A percentile compares a stretch with the other conserved stretches of the same genome.
These are phyloP conservation scores for Tachysurus vachellii DNA, from an alignment of 2,113 vertebrate species.

Conservation along the genomic window DNA sequence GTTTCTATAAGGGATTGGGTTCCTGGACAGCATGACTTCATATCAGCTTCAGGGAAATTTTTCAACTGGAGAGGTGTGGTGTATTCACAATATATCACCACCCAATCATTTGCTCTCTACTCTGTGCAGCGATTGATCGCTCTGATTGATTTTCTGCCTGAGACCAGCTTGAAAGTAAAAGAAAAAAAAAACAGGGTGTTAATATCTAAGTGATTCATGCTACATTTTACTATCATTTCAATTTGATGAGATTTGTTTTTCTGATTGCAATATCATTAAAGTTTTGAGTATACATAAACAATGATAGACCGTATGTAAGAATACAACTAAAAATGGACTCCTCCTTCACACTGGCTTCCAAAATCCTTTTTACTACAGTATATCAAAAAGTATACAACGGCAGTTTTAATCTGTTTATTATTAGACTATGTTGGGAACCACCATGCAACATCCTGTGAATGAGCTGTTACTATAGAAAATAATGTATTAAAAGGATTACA, in stretches of 20 bases:
- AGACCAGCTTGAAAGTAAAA: not conserved
- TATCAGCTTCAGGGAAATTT: conserved; percentile 45
- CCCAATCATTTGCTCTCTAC: conserved; percentile 16
- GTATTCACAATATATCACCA: conserved; percentile 26
- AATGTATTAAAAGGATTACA: not conserved
- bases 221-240: not conserved
- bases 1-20: conserved; percentile 64
- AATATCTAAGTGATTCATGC: not conserved
- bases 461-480: not conserved
- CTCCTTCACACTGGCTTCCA: not conserved
- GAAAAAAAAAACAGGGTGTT: not conserved
- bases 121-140: not conserved
- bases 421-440: not conserved
- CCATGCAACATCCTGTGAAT: not conserved
- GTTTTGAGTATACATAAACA: too few species aligned
- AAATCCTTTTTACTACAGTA: not conserved
- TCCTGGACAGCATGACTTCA: conserved; percentile 71
- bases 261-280: not conserved
- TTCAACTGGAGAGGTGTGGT: conserved; percentile 19
- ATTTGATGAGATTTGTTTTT: not conserved
- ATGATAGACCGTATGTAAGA: too few species aligned
- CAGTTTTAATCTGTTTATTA: not conserved
- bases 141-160: not conserved
- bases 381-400: not conserved
- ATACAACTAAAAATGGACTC: not conserved